Evolutionary conservation across 53 echinoderm and acorn worm genomes (phyloP).

Genomic region (Antedon mediterranea): DNA sequence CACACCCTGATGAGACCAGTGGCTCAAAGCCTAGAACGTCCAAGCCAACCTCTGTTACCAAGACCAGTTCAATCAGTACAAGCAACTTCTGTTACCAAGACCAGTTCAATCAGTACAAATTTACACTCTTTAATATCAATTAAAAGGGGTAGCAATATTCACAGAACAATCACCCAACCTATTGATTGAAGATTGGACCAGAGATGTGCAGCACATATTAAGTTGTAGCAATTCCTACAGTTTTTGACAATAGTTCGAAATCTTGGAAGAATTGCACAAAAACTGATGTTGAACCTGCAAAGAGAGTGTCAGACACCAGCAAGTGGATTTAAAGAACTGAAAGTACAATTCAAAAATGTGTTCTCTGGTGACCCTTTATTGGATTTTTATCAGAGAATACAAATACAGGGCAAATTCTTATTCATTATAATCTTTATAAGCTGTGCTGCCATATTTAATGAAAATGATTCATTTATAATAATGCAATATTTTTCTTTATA

Average conservation of each 20-base stretch:
- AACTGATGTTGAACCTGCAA: constrained; percentile 16
- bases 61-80: too few relatives aligned
- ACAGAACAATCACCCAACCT: constrained; percentile 1
- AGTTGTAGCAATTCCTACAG: neutral
- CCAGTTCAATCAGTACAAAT: too few relatives aligned
- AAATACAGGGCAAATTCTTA: constrained; percentile 14
- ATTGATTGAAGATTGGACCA: constrained; percentile 15
- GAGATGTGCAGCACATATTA: constrained; percentile 9
- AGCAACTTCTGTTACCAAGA: too few relatives aligned
- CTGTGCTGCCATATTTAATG: too few relatives aligned
- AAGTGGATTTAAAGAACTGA: constrained; percentile 5
- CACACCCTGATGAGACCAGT: too few relatives aligned
- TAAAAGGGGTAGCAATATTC: constrained; percentile 16
- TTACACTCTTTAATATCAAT: constrained; percentile 6
- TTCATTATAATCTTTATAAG: too few relatives aligned
- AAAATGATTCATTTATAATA: too few relatives aligned
- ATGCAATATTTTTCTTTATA: too few relatives aligned
- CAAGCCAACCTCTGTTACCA: too few relatives aligned
- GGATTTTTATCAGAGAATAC: constrained; percentile 17
- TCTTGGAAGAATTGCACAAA: constrained; percentile 18
- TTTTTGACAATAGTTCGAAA: constrained; percentile 22
- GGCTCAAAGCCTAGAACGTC: too few relatives aligned
- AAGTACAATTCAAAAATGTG: constrained; percentile 12
- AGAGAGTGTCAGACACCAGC: neutral
- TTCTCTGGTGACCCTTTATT: constrained; percentile 13